Percentiles rank a stretch among this genome's conserved stretches.
These are phyloP conservation scores for Podargus strigoides DNA, from an alignment of 2,797 vertebrate species.

Conservation along the genomic window DNA sequence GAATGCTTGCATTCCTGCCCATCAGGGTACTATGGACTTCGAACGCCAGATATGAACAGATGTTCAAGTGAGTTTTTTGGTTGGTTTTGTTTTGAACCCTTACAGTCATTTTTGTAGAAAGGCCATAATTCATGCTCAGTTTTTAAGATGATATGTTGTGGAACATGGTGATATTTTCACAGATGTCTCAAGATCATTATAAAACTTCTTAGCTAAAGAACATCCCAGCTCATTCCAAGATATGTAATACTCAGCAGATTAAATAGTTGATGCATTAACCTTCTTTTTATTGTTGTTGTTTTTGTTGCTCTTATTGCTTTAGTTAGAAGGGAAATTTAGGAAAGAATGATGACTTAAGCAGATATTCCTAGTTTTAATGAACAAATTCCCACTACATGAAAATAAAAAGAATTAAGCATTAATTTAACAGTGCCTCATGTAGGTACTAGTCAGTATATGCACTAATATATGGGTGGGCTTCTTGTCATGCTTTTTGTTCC, in stretches of 20 bases:
- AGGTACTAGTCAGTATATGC: background rate
- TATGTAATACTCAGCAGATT: background rate
- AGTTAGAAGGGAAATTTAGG: background rate
- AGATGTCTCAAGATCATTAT: background rate
- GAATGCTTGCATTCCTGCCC: constrained; percentile 97
- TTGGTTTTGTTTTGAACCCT: background rate
- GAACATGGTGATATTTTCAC: background rate
- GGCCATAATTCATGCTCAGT: background rate
- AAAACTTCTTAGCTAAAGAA: background rate
- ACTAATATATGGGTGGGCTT: background rate
- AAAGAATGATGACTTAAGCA: background rate
- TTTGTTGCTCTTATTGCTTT: background rate
- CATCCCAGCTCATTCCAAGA: background rate
- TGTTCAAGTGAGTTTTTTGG: constrained; percentile 87
- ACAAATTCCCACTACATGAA: background rate
- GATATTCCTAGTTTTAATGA: background rate
- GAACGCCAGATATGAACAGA: constrained; percentile 97
- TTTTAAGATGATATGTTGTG: background rate
- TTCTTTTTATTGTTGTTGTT: background rate
- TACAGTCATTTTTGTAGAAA: background rate
- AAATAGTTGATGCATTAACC: background rate
- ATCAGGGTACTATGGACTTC: constrained; percentile 91
- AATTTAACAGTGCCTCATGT: background rate
- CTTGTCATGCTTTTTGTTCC: background rate
- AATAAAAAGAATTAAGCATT: background rate